Base-by-base conservation (phyloP, 2,113 vertebrate genomes). In the Austrofundulus limnaeus region DNA sequence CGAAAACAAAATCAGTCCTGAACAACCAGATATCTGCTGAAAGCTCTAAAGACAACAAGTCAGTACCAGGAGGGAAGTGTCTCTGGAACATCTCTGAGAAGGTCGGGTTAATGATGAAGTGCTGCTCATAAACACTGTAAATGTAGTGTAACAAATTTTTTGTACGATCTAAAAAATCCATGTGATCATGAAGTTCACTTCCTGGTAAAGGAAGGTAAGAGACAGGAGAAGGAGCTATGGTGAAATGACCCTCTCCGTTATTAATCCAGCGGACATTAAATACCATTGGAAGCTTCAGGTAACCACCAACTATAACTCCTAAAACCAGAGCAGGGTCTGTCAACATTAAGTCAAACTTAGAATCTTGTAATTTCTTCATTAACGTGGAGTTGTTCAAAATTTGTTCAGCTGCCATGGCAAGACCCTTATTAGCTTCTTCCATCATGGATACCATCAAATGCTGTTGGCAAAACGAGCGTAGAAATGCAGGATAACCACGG, bases 211-310 rank as follows among this genome's bases (percentile, higher is more conserved):
- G 92, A 5, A 93, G 71, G 16, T 90, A 90, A 11, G 92, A 93
- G 19, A 83, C 48, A 3, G 91, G 90, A 1, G 90, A 90, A 0
- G 84, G 91, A 3, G 91, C 90, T 0, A 86, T 73, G 23, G 72
- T 66, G 4, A 87, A 80, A 70, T 84, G 93, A 2, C 67, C 78
- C 10, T 93, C 93, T 2, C 89, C 92, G 1, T 12, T 68, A 60
- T 90, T 88, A 6, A 91, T 79, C 88, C 88, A 93, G 24, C 91
- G 90, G 21, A 91, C 89, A 34, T 92, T 92, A 47, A 85, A 91
- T 66, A 93, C 88, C 77, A 91, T 77, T 0, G 92, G 92, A 48
- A 93, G 57, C 45, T 89, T 70, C 11, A 94, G 86, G 51, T 89
- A 91, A 55, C 83, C 59, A 13, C 88, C 91, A 7, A 94, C 63